Conservation (phyloP, 1,140 invertebrate genomes). For the Pseudomyrmex dendroicus region DNA sequence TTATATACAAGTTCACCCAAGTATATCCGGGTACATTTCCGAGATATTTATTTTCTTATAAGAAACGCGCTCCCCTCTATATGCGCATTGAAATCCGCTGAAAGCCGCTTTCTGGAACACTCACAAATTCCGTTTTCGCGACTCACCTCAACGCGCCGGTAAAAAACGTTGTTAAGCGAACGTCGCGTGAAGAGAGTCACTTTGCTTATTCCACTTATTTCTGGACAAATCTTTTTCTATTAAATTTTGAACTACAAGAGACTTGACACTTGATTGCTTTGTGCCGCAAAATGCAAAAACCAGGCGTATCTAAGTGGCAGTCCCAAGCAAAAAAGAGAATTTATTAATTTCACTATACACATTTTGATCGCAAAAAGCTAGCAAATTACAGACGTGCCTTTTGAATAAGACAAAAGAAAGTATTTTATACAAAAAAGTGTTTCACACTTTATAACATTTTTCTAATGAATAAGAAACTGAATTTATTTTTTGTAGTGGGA, state of each 20-base stretch:
- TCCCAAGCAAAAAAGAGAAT: background rate
- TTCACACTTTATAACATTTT: background rate
- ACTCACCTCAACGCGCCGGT: background rate
- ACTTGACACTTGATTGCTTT: background rate
- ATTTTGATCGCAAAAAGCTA: background rate
- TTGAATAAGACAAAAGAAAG: background rate
- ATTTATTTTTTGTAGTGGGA: background rate
- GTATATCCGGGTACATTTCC: background rate
- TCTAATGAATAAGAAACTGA: background rate
- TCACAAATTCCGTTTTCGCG: background rate
- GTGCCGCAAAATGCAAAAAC: background rate
- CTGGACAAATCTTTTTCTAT: background rate
- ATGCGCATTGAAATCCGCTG: slow-evolving; percentile 2
- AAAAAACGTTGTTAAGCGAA: slow-evolving; percentile 8
- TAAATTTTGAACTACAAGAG: background rate
- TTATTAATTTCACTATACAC: background rate
- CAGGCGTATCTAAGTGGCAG: background rate
- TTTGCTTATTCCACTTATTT: background rate
- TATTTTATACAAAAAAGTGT: background rate
- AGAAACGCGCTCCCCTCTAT: background rate
- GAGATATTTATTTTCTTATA: background rate
- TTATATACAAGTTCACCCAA: background rate
- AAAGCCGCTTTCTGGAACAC: slow-evolving; percentile 7
- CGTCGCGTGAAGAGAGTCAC: background rate
- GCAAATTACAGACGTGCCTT: background rate